Evolutionary conservation across 2,888 invertebrate genomes (phyloP), one percentile per base, ranked within the genome.

Genomic region (Silvanus unidentatus): DNA sequence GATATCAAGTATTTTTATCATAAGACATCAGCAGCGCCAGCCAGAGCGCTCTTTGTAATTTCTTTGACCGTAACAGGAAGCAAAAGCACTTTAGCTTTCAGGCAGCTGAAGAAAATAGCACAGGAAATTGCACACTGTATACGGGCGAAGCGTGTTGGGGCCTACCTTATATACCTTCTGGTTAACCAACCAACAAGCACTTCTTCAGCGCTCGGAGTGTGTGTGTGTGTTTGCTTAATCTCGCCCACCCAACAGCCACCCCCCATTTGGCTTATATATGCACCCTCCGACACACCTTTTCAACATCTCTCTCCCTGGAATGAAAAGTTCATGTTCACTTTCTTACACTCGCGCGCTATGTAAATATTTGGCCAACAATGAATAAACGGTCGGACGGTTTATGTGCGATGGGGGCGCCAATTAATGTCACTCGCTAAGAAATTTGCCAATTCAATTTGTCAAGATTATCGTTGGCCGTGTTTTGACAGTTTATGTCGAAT

Each of bases 61-160:
- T 55, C 59, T 62, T 53, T 56, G 56, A 55, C 56, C 58, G 57
- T 58, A 55, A 58, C 59, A 54, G 64, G 64, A 64, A 61, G 61
- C 58, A 58, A 58, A 59, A 57, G 60, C 62, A 61, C 62, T 63
- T 58, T 56, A 58, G 61, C 61, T 61, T 58, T 62, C 59, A 57
- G 56, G 58, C n/a, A 57, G 55, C 58, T 54, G 50, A 59, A 62
- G 62, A 61, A 64, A 64, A 63, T 64, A 63, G 60, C 64, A 54
- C 60, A 63, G 62, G 62, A 64, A 64, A 63, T 64, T 64, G 60
- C 64, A 54, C 50, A 46, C 45, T 52, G 47, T n/a, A 44, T 22
- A 12, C 46, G 45, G 48, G 47, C 42, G 8, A 22, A 8, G 8
- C 22, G 22, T 22, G 22, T 22, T 22, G 22, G 22, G 3, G 22